Percentiles rank a stretch among this genome's conserved stretches.
Conservation (phyloP, 2,888 invertebrate genomes). For the Tetanocera ferruginea region DNA sequence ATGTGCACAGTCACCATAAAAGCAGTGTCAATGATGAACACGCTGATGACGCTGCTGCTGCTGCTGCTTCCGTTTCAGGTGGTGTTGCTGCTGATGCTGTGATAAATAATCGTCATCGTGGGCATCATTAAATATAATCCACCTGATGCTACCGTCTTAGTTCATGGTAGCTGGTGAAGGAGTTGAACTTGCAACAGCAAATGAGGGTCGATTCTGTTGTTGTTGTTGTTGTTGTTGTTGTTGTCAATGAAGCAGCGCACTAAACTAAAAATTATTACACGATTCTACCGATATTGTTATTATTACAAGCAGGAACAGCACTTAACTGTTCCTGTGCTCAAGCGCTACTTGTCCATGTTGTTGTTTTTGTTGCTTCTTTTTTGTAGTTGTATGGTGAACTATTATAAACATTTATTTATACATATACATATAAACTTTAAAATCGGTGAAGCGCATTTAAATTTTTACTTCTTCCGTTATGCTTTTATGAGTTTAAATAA, state of each 20-base stretch:
- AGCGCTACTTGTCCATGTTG: slow-evolving; percentile 48
- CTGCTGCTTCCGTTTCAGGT: background rate
- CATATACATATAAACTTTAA: background rate
- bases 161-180: slow-evolving; percentile 13
- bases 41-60: background rate
- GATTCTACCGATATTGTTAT: slow-evolving; percentile 35
- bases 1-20: too few species aligned
- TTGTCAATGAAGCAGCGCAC: slow-evolving; percentile 27
- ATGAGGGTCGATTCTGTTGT: background rate
- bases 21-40: background rate
- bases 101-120: slow-evolving; percentile 45
- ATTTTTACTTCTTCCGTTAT: background rate
- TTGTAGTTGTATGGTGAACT: background rate
- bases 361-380: slow-evolving; percentile 15
- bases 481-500: background rate
- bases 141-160: slow-evolving; percentile 26
- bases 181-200: background rate
- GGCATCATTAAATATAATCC: slow-evolving; percentile 43
- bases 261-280: slow-evolving; percentile 39
- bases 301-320: slow-evolving; percentile 38
- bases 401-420: background rate
- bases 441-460: slow-evolving; percentile 8
- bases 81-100: slow-evolving; percentile 38
- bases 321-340: slow-evolving; percentile 10
- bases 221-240: background rate